Conservation (phyloP, 2,113 vertebrate genomes). For the Rostratula benghalensis region DNA sequence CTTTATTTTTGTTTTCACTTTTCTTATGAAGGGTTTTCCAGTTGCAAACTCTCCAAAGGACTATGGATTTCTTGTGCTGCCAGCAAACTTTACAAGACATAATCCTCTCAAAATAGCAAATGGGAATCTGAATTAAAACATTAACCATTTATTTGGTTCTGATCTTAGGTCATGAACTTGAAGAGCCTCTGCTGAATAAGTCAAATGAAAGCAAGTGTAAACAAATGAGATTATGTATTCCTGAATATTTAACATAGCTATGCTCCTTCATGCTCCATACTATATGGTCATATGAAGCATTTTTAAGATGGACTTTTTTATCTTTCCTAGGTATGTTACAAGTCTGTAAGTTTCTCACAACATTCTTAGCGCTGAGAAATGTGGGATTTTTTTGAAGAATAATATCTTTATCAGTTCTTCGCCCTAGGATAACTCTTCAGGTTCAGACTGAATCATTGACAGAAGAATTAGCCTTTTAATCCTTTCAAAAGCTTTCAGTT, state of each 20-base stretch:
- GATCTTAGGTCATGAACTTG: slow-evolving; percentile 58
- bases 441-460: background rate
- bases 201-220: slow-evolving; percentile 62
- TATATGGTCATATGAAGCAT: background rate
- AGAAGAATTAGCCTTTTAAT: background rate
- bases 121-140: slow-evolving; percentile 57
- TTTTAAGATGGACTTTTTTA: background rate
- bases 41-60: slow-evolving; percentile 59
- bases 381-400: background rate
- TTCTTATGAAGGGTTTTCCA: slow-evolving; percentile 36
- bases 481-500: background rate
- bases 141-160: slow-evolving; percentile 61
- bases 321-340: background rate
- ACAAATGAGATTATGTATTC: background rate
- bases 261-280: background rate
- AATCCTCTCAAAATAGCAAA: slow-evolving; percentile 69
- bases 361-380: background rate
- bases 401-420: background rate
- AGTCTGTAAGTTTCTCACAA: background rate
- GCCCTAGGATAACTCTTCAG: background rate
- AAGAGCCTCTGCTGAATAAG: slow-evolving; percentile 67
- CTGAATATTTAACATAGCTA: background rate
- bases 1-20: background rate
- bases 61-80: slow-evolving; percentile 62
- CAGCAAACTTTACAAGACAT: slow-evolving; percentile 53